Base-by-base conservation (phyloP, 30 jellyfish, hydroid and myxozoan species). In the Aurelia aurita region DNA sequence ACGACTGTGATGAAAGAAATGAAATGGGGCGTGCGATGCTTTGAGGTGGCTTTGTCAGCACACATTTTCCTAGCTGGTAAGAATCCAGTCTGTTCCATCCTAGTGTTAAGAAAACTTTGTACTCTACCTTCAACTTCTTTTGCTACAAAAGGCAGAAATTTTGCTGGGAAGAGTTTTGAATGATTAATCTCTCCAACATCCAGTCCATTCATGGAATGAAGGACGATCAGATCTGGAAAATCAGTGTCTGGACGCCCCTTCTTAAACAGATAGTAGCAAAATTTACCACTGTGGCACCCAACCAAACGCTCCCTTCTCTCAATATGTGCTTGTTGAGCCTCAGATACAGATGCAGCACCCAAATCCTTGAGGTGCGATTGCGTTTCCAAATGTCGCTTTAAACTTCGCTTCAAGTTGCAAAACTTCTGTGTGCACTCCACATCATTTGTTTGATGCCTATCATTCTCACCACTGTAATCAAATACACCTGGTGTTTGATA, bases 31-130 rank as follows among this genome's bases (percentile, higher is more conserved):
- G 88, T 6, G 25, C 80, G 45, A 39, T 77, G 80, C 88, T 77
- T 77, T 26, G 26, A 77, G 5, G 68, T 58, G 45, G 88, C 78
- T 58, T 76, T 76, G 49, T 76, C 88, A 16, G 88, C 68, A 26
- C 57, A 20, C 5, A 49, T 9, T 44, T 23, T 34, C 27, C 44
- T 59, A 35, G 78, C 61, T 20, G 88, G 88, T 77, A 18, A 18
- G 28, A 20, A 27, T 16, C 88, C 81, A 16, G 80, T 77, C 59
- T 77, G 88, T 66, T 77, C 69, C 58, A 77, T 27, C 26, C 54
- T 23, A 58, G 61, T 58, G 55, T 0, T 20, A 23, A 77, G 43
- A 58, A 77, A 77, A 0, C 6, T 54, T 58, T 26, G 23, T 25
- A 76, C 53, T 28, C 78, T 28, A 15, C 29, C 34, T 54, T 26